Percentiles rank a stretch among this genome's conserved stretches.
These are phyloP conservation scores for Pomacea maculata DNA, from an alignment of 1,140 invertebrate species.

Conservation along the genomic window DNA sequence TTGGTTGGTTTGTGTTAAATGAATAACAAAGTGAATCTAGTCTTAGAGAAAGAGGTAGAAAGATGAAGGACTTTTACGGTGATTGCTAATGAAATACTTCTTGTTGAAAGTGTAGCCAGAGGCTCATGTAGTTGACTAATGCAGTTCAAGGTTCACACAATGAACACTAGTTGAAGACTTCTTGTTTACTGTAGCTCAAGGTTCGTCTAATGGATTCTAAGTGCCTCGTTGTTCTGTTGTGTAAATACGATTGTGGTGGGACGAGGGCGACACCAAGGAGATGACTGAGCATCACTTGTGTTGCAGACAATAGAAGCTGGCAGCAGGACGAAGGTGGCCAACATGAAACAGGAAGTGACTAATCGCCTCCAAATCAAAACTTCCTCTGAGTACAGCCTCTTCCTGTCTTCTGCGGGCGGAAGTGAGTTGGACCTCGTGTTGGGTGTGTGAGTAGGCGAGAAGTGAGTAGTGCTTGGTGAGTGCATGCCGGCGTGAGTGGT, in stretches of 20 bases:
- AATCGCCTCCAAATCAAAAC: slow-evolving; percentile 37
- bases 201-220: background rate
- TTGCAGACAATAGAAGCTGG: slow-evolving; percentile 47
- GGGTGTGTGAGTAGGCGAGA: no score
- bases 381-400: slow-evolving; percentile 52
- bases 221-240: background rate
- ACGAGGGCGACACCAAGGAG: no score
- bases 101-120: background rate
- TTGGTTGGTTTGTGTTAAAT: no score
- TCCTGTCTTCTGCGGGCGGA: slow-evolving; percentile 48
- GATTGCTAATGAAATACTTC: background rate
- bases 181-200: background rate
- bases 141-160: background rate
- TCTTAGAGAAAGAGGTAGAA: background rate
- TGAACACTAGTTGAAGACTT: background rate
- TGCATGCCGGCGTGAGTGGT: background rate
- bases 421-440: slow-evolving; percentile 29
- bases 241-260: no score
- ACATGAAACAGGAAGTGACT: slow-evolving; percentile 43
- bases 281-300: background rate
- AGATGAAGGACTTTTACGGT: background rate
- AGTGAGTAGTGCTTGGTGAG: background rate
- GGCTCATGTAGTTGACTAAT: background rate
- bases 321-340: slow-evolving; percentile 37
- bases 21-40: background rate